Evolutionary conservation across 2,797 vertebrate genomes (phyloP).

Genomic region (Lycodopsis pacificus): DNA sequence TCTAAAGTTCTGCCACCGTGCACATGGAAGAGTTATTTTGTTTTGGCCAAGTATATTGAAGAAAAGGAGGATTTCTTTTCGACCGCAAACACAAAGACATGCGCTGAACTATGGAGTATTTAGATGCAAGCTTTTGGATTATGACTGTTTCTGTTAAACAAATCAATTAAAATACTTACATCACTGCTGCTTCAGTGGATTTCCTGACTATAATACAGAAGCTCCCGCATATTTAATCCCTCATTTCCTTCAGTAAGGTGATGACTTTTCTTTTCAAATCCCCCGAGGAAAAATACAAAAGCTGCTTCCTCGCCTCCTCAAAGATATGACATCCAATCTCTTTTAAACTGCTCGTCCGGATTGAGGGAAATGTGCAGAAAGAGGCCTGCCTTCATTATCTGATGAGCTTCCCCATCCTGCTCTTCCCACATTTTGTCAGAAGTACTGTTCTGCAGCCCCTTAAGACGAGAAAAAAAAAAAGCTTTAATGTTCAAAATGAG

Average conservation of each 20-base stretch:
- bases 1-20: constrained; percentile 33
- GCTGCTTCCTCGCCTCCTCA: constrained; percentile 21
- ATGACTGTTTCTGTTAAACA: neutral
- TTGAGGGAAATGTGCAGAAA: constrained; percentile 35
- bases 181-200: constrained; percentile 15
- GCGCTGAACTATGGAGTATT: neutral
- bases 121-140: constrained; percentile 26
- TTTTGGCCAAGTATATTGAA: constrained; percentile 20
- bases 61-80: constrained; percentile 49
- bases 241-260: constrained; percentile 33
- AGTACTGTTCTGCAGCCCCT: constrained; percentile 8
- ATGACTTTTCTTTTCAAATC: constrained; percentile 40
- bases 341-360: constrained; percentile 3
- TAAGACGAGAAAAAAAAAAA: constrained; percentile 20
- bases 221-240: constrained; percentile 22
- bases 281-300: constrained; percentile 13
- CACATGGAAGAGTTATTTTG: constrained; percentile 29
- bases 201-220: constrained; percentile 16
- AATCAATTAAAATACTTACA: constrained; percentile 31
- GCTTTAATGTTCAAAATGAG: constrained; percentile 67
- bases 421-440: constrained; percentile 23
- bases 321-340: constrained; percentile 41
- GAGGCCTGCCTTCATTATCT: constrained; percentile 38
- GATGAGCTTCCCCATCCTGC: constrained; percentile 32
- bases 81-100: constrained; percentile 10